Evolutionary conservation across 2,888 invertebrate species (phyloP).

Genomic region (Chesias legatella): DNA sequence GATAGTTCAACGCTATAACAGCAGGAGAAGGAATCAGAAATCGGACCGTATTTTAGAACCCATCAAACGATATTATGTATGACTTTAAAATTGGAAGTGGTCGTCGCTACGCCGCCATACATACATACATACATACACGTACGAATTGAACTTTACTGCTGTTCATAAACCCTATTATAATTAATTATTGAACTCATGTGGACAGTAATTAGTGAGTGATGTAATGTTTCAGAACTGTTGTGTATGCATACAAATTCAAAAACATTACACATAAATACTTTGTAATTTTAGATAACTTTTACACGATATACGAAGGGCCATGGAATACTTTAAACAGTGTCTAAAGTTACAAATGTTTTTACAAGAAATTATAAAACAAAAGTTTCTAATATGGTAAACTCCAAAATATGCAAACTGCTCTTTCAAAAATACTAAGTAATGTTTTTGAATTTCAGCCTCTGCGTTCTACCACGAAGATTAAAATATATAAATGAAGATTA

Average conservation of each 20-base stretch:
- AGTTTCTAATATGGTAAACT: neutral
- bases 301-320: no score
- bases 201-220: no score
- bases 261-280: constrained; percentile 24
- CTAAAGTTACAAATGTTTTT: neutral
- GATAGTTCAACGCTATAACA: no score
- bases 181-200: no score
- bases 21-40: no score
- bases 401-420: constrained; percentile 1
- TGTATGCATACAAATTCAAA: constrained; percentile 24
- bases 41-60: no score
- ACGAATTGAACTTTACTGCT: no score
- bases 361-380: neutral
- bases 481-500: constrained; percentile 2
- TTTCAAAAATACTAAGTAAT: constrained; percentile 23
- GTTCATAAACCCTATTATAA: neutral
- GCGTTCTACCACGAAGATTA: constrained; percentile 21
- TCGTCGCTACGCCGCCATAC: no score
- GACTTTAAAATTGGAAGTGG: no score
- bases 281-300: neutral
- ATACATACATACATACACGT: no score
- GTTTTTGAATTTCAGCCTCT: constrained; percentile 44
- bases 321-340: no score
- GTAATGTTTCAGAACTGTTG: constrained; percentile 3
- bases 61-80: no score